Conservation (phyloP, 2,797 vertebrate genomes). For the Okamejei kenojei region DNA sequence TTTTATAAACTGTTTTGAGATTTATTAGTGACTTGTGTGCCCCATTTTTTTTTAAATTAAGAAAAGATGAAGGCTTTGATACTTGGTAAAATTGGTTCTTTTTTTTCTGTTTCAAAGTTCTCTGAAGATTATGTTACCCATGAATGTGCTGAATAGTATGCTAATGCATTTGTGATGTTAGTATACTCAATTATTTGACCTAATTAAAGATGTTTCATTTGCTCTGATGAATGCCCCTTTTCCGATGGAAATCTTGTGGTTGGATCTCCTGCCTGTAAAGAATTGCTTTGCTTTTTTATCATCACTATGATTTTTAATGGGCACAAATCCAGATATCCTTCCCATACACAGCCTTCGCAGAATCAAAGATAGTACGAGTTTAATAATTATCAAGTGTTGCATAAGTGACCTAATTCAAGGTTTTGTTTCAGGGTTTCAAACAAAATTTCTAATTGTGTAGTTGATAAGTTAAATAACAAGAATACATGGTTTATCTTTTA, state of each 20-base stretch:
- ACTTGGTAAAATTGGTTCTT: conserved; percentile 47
- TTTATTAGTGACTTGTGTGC: conserved; percentile 42
- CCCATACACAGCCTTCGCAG: background rate
- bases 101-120: conserved; percentile 48
- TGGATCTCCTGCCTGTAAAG: background rate
- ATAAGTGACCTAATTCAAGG: background rate
- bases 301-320: background rate
- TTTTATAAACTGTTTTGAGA: conserved; percentile 37
- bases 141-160: background rate
- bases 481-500: background rate
- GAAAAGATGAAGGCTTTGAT: conserved; percentile 47
- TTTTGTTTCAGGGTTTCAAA: background rate
- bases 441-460: background rate
- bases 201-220: background rate
- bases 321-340: background rate
- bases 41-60: conserved; percentile 42
- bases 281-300: background rate
- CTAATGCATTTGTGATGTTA: conserved; percentile 26
- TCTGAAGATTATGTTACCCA: conserved; percentile 51
- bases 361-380: conserved; percentile 17
- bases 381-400: background rate
- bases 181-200: conserved; percentile 32
- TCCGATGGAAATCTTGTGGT: background rate
- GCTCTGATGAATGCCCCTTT: background rate
- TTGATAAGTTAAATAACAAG: background rate